Conservation (phyloP, 2,888 invertebrate species). For the Nycteola revayana region DNA sequence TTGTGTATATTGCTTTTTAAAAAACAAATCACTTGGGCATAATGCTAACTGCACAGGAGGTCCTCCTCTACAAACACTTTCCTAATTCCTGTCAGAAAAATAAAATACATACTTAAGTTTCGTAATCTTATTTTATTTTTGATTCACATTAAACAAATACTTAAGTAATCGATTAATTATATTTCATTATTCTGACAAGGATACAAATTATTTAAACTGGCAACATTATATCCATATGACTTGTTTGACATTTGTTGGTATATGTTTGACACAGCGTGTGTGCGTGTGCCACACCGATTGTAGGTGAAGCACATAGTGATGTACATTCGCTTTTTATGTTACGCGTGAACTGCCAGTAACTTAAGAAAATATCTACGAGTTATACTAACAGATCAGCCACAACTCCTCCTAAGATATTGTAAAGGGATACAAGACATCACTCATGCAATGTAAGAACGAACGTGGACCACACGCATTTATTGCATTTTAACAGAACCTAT, state of each 20-base stretch:
- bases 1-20: slow-evolving; percentile 23
- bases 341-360: slow-evolving; percentile 34
- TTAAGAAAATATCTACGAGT: slow-evolving; percentile 42
- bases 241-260: neutral
- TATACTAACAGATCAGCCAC: slow-evolving; percentile 62
- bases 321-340: slow-evolving; percentile 34
- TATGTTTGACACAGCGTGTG: slow-evolving; percentile 2
- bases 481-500: too few relatives aligned
- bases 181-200: too few relatives aligned
- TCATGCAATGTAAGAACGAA: slow-evolving; percentile 55
- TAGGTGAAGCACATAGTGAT: slow-evolving; percentile 35
- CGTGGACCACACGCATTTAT: slow-evolving; percentile 60
- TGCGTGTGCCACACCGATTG: slow-evolving; percentile 30
- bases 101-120: too few relatives aligned
- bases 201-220: too few relatives aligned
- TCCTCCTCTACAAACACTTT: too few relatives aligned
- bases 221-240: too few relatives aligned
- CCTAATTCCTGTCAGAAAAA: too few relatives aligned
- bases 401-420: slow-evolving; percentile 48
- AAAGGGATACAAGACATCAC: slow-evolving; percentile 54
- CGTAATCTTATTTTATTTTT: too few relatives aligned
- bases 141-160: too few relatives aligned
- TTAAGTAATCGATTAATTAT: too few relatives aligned
- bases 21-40: slow-evolving; percentile 8
- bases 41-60: neutral